These are phyloP conservation scores for Triops longicaudatus DNA, from an alignment of 1,140 invertebrate genomes.

Conservation along the genomic window DNA sequence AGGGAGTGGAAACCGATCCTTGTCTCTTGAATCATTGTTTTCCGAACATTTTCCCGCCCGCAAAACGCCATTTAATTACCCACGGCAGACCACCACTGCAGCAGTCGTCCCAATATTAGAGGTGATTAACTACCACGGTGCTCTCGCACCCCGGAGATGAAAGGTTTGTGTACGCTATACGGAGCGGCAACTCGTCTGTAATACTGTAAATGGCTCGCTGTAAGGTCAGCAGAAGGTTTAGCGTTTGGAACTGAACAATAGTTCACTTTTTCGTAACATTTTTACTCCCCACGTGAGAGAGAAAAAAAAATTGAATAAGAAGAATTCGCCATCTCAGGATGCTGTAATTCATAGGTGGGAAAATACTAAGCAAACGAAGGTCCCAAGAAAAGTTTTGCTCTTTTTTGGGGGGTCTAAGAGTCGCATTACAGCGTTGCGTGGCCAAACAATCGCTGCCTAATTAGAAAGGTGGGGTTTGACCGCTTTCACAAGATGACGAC, in stretches of 20 bases:
- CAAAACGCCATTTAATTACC: background rate
- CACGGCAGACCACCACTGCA: background rate
- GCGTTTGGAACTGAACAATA: background rate
- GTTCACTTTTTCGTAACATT: background rate
- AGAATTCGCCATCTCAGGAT: too few relatives aligned
- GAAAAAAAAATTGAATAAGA: too few relatives aligned
- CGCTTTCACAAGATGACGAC: conserved; percentile 11
- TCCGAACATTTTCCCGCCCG: background rate
- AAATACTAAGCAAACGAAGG: too few relatives aligned
- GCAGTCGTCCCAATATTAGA: background rate
- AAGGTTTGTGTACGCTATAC: too few relatives aligned
- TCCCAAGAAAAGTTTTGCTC: too few relatives aligned
- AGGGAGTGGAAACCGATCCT: background rate
- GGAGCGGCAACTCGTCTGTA: background rate
- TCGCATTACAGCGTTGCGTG: background rate
- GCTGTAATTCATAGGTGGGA: too few relatives aligned
- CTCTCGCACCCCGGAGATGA: too few relatives aligned
- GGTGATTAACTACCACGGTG: background rate
- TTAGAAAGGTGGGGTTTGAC: background rate
- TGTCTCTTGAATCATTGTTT: background rate
- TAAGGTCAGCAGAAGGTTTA: background rate
- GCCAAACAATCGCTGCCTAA: conserved; percentile 10
- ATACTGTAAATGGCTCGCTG: background rate
- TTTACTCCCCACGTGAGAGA: background rate
- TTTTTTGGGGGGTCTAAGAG: too few relatives aligned